A percentile compares a stretch with the other conserved stretches of the same genome.
phyloP scores from a whole-genome alignment of 2,797 vertebrate species.

The Phrynocephalus forsythii region DNA sequence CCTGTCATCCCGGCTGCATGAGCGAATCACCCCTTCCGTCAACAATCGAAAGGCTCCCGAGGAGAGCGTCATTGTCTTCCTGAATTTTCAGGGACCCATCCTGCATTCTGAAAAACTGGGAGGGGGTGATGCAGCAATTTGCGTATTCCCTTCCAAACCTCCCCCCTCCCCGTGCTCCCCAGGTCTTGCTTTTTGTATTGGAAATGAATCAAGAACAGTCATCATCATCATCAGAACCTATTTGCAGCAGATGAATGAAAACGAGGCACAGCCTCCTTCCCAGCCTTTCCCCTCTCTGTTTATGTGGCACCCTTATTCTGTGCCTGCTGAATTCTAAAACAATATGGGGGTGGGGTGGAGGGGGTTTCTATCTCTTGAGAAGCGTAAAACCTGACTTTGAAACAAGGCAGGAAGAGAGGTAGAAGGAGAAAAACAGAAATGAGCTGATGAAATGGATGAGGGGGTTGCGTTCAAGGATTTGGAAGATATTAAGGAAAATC shows the following conservation, averaged over 20 bases:
- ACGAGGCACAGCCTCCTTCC: neutral
- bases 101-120: neutral
- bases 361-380: neutral
- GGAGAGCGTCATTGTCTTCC: neutral
- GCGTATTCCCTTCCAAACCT: neutral
- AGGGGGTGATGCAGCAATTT: no score
- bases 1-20: constrained; percentile 42
- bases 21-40: constrained; percentile 59
- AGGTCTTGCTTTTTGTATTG: neutral
- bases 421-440: neutral
- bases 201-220: neutral
- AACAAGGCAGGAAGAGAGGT: neutral
- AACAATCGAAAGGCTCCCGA: constrained; percentile 44
- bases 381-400: neutral
- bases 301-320: neutral
- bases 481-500: neutral
- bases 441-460: no score
- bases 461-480: no score
- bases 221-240: no score
- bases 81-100: no score
- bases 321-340: neutral
- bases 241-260: no score
- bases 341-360: no score
- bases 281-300: neutral
- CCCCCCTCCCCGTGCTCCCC: neutral